Evolutionary conservation across 2,113 vertebrate species (phyloP).

Genomic region (Pedetes capensis): DNA sequence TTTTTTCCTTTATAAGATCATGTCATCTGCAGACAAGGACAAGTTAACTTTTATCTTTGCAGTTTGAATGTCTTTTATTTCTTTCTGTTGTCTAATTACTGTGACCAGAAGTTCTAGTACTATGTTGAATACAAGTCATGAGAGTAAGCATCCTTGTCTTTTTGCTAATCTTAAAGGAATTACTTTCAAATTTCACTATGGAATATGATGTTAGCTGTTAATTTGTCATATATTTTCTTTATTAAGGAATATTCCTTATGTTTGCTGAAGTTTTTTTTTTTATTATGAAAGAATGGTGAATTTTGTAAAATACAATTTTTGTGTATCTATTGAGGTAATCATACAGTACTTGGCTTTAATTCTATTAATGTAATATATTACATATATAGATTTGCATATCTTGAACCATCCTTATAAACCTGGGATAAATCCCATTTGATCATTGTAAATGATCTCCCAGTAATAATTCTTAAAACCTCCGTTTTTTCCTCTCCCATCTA

Average conservation of each 20-base stretch:
- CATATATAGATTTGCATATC: background rate
- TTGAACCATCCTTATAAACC: background rate
- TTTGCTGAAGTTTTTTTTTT: background rate
- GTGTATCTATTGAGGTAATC: background rate
- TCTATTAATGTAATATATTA: background rate
- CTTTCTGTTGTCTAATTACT: background rate
- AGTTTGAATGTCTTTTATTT: background rate
- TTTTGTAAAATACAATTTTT: background rate
- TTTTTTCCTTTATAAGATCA: background rate
- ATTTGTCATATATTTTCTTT: background rate
- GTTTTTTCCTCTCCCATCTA: background rate
- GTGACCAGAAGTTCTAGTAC: background rate
- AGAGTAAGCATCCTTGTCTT: background rate
- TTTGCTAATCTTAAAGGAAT: background rate
- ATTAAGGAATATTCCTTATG: background rate
- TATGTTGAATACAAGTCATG: background rate
- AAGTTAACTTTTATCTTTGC: background rate
- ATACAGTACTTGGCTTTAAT: background rate
- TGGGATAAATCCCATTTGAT: background rate
- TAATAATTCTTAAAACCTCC: background rate
- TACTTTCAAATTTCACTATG: background rate
- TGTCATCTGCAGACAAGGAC: background rate
- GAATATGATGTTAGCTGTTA: background rate
- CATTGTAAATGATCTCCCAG: background rate
- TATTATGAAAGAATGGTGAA: background rate